phyloP scores from a whole-genome alignment of 2,113 vertebrate species.

The Phrynosoma platyrhinos region DNA sequence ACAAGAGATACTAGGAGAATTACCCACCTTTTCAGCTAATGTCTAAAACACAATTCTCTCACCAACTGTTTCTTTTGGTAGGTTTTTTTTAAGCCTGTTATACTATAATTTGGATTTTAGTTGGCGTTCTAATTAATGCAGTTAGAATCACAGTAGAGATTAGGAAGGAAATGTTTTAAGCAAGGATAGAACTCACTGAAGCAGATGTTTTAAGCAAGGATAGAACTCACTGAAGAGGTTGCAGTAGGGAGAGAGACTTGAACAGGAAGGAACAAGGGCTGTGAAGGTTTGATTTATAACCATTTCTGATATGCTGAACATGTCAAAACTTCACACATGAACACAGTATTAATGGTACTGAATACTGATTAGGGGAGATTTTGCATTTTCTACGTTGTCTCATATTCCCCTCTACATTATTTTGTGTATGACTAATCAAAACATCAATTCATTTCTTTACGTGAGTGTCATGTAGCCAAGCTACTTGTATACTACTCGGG shows the following conservation, averaged over 20 bases:
- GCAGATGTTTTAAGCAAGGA: not conserved
- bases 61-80: not conserved
- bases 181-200: not conserved
- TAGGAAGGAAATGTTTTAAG: not conserved
- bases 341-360: constrained; percentile 17
- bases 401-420: not conserved
- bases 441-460: not conserved
- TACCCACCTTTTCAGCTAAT: not conserved
- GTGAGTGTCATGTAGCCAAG: not conserved
- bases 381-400: not conserved
- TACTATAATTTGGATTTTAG: not conserved
- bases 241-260: not conserved
- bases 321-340: too few species aligned
- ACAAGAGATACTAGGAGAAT: not conserved
- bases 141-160: not conserved
- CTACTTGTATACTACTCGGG: not conserved
- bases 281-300: not conserved
- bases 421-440: not conserved
- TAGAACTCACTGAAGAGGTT: not conserved
- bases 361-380: not conserved
- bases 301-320: not conserved
- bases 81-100: not conserved
- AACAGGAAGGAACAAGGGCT: not conserved
- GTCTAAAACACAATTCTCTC: not conserved
- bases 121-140: not conserved